Conservation (phyloP, 2,113 vertebrate genomes). For the Caranx ignobilis region DNA sequence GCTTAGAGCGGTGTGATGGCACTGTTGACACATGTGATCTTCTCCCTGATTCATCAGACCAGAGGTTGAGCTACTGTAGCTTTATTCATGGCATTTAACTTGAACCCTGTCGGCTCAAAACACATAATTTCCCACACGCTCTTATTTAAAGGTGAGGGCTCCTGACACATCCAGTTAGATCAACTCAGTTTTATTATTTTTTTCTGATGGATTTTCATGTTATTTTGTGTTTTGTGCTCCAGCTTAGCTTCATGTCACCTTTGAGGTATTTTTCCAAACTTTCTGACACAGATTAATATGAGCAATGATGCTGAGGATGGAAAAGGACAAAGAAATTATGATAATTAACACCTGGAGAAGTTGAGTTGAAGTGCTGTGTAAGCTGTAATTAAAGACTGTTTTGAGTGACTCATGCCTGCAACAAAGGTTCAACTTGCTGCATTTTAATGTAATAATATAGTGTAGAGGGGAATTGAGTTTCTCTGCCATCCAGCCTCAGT, state of each 20-base stretch:
- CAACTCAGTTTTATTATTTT: constrained; percentile 51
- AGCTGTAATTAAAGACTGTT: constrained; percentile 57
- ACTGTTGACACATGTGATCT: constrained; percentile 65
- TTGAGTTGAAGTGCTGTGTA: constrained; percentile 1
- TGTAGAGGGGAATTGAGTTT: constrained; percentile 8
- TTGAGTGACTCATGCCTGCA: constrained; percentile 25
- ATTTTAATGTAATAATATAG: constrained; percentile 23
- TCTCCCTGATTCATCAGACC: constrained; percentile 62
- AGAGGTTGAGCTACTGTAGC: constrained; percentile 63
- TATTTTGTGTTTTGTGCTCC: constrained; percentile 22
- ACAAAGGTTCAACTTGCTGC: constrained; percentile 21
- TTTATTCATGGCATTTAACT: constrained; percentile 71
- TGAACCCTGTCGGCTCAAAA: constrained; percentile 61
- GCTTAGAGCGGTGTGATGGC: constrained; percentile 26
- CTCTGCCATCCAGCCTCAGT: not conserved
- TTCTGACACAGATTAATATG: constrained; percentile 59
- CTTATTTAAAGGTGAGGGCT: constrained; percentile 77
- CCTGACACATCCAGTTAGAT: constrained; percentile 67
- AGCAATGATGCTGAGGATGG: constrained; percentile 36
- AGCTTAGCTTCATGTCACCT: constrained; percentile 40
- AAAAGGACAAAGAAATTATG: constrained; percentile 72
- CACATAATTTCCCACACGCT: constrained; percentile 67
- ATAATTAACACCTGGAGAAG: constrained; percentile 46
- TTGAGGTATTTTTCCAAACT: constrained; percentile 63
- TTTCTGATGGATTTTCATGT: constrained; percentile 40